Evolutionary conservation across 1,140 invertebrate species (phyloP), one percentile per base, ranked within the genome.

Genomic region (Drosophila micromelanica): DNA sequence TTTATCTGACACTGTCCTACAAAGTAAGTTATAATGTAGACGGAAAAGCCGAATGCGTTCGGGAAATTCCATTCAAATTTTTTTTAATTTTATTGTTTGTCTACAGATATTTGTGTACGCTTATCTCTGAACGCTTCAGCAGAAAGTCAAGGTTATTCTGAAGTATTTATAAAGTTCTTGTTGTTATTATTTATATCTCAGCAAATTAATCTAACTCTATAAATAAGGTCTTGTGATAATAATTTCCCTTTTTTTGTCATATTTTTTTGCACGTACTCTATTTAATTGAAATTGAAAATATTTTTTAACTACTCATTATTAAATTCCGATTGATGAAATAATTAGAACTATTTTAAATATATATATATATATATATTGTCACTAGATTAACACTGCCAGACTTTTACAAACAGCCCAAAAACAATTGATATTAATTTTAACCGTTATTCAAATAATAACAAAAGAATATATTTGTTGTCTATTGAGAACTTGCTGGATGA

Each of bases 11-110:
- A 57, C 55, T 57, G 27, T 13, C 12, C 4, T 9, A 43, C 54
- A 42, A 1, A 11, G 46, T 2, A 8, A 2, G 3, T 15, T 6
- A 35, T 32, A 9, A 35, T 37, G 15, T 8, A 37, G 23, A 27
- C 6, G 13, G 32, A 17, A 30, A 52, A 12, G 12, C 48, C 49
- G 30, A 32, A 35, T 35, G 15, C 5, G 12, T 9, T 37, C 38
- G 51, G 15, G 51, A 56, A 56, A 27, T 56, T 46, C 43, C 57
- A 60, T 43, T 43, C 40, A 46, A 12, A 35, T 59, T 5, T 0
- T 20, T 7, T 55, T 23, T 15, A 3, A 13, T 56, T 23, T 32
- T 8, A 12, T 12, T 43, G 38, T 32, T 43, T 43, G 43, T 8
- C 9, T 15, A 13, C 54, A 20, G 3, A 38, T 42, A 42, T 23